phyloP scores from a whole-genome alignment of 2,113 vertebrate genomes.

The Dermatemys mawii region DNA sequence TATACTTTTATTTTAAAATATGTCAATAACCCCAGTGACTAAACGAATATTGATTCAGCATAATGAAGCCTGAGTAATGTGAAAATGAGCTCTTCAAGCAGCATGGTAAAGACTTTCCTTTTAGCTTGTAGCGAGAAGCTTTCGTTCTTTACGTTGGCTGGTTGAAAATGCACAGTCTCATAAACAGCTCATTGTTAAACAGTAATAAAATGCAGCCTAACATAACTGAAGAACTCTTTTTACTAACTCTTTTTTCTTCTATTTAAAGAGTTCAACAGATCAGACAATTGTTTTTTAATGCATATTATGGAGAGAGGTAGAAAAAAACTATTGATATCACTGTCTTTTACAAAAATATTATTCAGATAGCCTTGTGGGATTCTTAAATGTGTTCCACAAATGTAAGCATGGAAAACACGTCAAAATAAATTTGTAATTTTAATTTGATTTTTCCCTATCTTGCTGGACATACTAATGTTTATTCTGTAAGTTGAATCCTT shows the following conservation, averaged over 20 bases:
- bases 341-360: conserved; percentile 29
- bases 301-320: conserved; percentile 6
- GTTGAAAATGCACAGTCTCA: conserved; percentile 64
- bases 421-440: conserved; percentile 55
- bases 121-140: conserved; percentile 80
- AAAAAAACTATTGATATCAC: conserved; percentile 33
- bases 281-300: conserved; percentile 19
- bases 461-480: conserved; percentile 31
- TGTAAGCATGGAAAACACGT: conserved; percentile 24
- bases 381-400: conserved; percentile 39
- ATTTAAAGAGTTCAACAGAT: conserved; percentile 10
- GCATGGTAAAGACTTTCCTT: conserved; percentile 80
- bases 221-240: not conserved
- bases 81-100: conserved; percentile 90
- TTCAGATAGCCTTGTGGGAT: conserved; percentile 46
- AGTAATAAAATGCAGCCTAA: not conserved
- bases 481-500: conserved; percentile 8
- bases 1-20: conserved; percentile 97
- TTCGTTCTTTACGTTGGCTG: conserved; percentile 73
- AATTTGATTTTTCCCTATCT: conserved; percentile 44
- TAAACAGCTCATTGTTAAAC: conserved; percentile 64
- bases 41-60: conserved; percentile 98
- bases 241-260: not conserved
- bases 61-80: conserved; percentile 96
- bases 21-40: conserved; percentile 97